Evolutionary conservation across 2,888 invertebrate genomes (phyloP).

Genomic region (Plagodis dolabraria): DNA sequence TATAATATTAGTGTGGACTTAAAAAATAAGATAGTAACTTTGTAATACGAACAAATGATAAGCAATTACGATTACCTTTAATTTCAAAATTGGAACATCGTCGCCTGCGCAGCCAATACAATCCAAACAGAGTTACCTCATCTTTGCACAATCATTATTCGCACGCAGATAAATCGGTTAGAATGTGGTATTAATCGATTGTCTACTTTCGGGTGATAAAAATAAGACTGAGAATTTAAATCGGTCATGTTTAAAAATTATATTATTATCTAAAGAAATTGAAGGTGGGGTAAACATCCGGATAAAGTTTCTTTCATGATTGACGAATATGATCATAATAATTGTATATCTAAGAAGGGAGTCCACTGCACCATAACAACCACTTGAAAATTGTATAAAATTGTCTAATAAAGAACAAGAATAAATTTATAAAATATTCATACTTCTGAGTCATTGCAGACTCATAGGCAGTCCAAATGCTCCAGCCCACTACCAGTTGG

Average conservation of each 20-base stretch:
- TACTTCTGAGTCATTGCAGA: too few species aligned
- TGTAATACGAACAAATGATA: background rate
- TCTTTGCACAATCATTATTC: conserved; percentile 67
- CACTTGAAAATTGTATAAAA: too few species aligned
- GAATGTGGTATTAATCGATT: conserved; percentile 42
- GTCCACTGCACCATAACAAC: too few species aligned
- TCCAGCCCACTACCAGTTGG: too few species aligned
- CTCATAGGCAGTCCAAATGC: too few species aligned
- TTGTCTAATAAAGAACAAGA: too few species aligned
- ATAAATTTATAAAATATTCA: too few species aligned
- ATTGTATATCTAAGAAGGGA: too few species aligned
- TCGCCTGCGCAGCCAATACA: conserved; percentile 57
- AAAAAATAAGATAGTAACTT: background rate
- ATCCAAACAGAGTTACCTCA: conserved; percentile 66
- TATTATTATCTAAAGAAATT: background rate
- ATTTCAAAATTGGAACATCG: conserved; percentile 62
- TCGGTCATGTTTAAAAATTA: conserved; percentile 1
- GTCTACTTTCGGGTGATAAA: conserved; percentile 26
- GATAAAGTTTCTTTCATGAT: background rate
- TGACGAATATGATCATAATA: too few species aligned
- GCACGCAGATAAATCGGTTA: conserved; percentile 64
- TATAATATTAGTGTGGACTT: too few species aligned
- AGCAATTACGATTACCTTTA: conserved; percentile 36
- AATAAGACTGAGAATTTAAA: conserved; percentile 16
- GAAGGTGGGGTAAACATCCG: background rate